A percentile compares a stretch with the other conserved stretches of the same genome.
Conservation (phyloP, 2,113 vertebrate species). For the Paramormyrops kingsleyae region DNA sequence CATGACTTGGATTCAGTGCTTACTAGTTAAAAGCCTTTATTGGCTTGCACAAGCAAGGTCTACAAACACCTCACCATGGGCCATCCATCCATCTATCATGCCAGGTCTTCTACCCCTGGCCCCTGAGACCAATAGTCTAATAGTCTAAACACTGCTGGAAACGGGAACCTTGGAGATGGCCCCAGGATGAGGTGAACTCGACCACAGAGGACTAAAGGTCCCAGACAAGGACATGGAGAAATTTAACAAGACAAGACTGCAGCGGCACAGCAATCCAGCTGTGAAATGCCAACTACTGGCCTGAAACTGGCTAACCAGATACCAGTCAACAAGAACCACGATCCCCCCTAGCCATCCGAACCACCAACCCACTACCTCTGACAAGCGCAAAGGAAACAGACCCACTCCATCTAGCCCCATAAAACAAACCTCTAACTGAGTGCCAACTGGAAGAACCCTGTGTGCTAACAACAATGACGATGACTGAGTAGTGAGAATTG, state of each 20-base stretch:
- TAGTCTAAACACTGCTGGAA: background rate
- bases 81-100: background rate
- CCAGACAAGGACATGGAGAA: background rate
- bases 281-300: background rate
- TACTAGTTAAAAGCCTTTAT: background rate
- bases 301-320: background rate
- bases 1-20: background rate
- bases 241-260: background rate
- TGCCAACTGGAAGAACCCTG: background rate
- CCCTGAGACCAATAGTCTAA: too few species aligned
- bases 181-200: background rate
- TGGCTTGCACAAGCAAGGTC: background rate
- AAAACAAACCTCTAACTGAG: background rate
- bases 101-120: background rate
- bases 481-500: background rate
- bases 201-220: background rate
- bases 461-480: background rate
- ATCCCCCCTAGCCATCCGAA: background rate
- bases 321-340: background rate
- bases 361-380: background rate
- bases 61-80: background rate
- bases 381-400: background rate
- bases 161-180: background rate
- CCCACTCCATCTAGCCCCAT: background rate
- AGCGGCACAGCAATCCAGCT: background rate